These are phyloP conservation scores for Leptinotarsa undecemlineata DNA, from an alignment of 1,140 invertebrate species.

Conservation along the genomic window DNA sequence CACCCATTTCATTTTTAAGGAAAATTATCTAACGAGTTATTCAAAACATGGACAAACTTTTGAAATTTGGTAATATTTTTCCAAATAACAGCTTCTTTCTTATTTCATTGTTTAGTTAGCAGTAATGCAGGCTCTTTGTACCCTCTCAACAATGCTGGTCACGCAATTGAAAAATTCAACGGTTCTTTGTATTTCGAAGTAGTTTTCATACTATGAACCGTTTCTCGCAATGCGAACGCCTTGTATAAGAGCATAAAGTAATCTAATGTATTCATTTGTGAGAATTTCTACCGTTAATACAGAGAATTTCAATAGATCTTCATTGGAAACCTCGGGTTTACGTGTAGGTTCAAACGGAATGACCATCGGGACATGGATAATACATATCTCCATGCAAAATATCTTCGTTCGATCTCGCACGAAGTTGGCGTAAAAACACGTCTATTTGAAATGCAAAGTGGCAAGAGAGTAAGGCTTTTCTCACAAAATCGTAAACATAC, in stretches of 20 bases:
- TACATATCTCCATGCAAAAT: conserved; percentile 52
- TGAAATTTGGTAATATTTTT: too few species aligned
- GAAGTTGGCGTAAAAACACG: conserved; percentile 50
- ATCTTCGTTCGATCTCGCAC: conserved; percentile 50
- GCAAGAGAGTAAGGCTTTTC: conserved; percentile 39
- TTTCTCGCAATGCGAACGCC: not conserved
- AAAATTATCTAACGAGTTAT: too few species aligned
- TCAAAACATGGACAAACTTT: too few species aligned
- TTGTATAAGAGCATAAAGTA: not conserved
- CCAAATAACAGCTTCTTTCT: too few species aligned
- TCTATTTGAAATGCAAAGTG: conserved; percentile 52
- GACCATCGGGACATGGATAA: conserved; percentile 41
- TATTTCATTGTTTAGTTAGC: too few species aligned
- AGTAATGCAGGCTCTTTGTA: too few species aligned
- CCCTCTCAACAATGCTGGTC: too few species aligned
- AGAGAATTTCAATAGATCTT: conserved; percentile 45
- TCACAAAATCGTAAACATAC: conserved; percentile 47
- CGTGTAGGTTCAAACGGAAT: conserved; percentile 41
- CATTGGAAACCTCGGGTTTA: conserved; percentile 41
- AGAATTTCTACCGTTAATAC: conserved; percentile 22
- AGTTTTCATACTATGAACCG: too few species aligned
- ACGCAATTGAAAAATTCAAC: not conserved
- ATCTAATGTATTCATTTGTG: conserved; percentile 15
- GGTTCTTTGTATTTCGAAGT: not conserved
- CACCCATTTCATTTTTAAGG: too few species aligned